A percentile compares a stretch with the other conserved stretches of the same genome.
Evolutionary conservation across 2,113 vertebrate species (phyloP).

Genomic region (Eurystomus gularis): DNA sequence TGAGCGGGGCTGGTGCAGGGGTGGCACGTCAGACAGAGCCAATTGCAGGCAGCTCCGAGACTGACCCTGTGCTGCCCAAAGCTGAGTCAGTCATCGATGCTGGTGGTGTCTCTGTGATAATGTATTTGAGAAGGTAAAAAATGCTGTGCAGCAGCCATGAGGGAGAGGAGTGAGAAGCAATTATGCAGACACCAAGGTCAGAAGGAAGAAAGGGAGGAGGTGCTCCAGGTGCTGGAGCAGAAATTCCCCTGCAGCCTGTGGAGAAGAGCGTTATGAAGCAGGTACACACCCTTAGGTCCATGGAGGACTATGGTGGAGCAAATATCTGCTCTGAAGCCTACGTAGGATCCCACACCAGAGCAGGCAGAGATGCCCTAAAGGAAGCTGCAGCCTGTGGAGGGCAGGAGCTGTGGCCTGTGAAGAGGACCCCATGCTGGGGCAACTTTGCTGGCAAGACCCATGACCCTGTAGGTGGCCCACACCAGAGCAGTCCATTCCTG

Average conservation of each 20-base stretch:
- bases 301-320: neutral
- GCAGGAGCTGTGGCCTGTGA: neutral
- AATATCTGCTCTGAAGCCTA: neutral
- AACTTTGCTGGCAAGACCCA: neutral
- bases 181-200: neutral
- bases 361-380: neutral
- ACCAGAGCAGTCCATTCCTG: neutral
- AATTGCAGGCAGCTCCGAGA: neutral
- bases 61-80: neutral
- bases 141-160: neutral
- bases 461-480: accelerated
- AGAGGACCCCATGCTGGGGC: neutral
- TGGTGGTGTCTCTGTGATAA: neutral
- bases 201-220: neutral
- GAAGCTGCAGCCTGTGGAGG: neutral
- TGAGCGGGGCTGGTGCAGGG: neutral
- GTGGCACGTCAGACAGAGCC: accelerated
- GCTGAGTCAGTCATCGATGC: neutral
- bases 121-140: neutral
- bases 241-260: neutral
- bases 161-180: neutral
- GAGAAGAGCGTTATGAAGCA: neutral
- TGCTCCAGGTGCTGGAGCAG: neutral
- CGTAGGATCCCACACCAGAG: neutral
- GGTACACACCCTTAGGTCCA: neutral